Percentiles rank a stretch among this genome's conserved stretches.
Conservation (phyloP, 2,888 invertebrate genomes). For the Chloromyia formosa region DNA sequence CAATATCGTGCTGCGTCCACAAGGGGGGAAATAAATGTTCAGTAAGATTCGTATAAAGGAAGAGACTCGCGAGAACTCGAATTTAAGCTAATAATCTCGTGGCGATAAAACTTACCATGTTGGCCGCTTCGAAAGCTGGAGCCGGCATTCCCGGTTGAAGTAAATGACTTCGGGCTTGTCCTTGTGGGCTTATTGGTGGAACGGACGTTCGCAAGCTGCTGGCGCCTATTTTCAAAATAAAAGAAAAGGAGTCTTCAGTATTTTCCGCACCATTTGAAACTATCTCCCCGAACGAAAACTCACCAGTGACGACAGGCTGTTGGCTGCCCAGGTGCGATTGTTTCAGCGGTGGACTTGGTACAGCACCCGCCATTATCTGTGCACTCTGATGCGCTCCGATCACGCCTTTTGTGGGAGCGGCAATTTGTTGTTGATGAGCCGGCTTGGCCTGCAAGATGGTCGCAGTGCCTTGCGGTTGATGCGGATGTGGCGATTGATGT, state of each 20-base stretch:
- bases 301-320: constrained; percentile 65
- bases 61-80: too few relatives aligned
- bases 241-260: constrained; percentile 28
- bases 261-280: constrained; percentile 43
- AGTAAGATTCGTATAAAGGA: too few relatives aligned
- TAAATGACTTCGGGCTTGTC: constrained; percentile 67
- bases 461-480: constrained; percentile 54
- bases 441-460: constrained; percentile 55
- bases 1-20: constrained; percentile 70
- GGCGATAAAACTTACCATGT: constrained; percentile 71
- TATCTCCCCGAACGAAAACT: constrained; percentile 1
- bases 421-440: constrained; percentile 47
- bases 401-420: constrained; percentile 57
- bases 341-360: constrained; percentile 69
- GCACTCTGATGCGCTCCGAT: constrained; percentile 57
- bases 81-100: too few relatives aligned
- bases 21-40: background rate
- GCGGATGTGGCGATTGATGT: constrained; percentile 60
- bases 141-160: constrained; percentile 69
- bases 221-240: constrained; percentile 58
- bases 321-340: constrained; percentile 62
- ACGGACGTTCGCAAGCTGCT: constrained; percentile 68
- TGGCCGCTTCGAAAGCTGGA: constrained; percentile 71
- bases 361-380: constrained; percentile 66
- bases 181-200: constrained; percentile 71